Evolutionary conservation across 2,113 vertebrate species (phyloP).

Genomic region (Orthochromis malagaraziensis): DNA sequence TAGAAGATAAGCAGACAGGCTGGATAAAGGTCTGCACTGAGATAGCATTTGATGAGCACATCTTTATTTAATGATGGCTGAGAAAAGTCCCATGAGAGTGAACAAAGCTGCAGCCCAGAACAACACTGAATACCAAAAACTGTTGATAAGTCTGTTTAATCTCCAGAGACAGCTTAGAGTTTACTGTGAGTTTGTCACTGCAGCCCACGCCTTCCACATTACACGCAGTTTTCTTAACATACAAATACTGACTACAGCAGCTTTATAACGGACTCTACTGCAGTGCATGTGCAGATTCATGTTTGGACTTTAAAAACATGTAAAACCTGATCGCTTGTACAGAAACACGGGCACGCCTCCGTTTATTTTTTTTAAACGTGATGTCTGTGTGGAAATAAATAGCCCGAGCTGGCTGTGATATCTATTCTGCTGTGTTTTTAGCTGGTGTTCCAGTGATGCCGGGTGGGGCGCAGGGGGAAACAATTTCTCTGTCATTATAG

Average conservation of each 20-base stretch:
- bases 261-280: background rate
- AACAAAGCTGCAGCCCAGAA: background rate
- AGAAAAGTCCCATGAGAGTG: background rate
- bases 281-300: background rate
- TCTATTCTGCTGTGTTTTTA: background rate
- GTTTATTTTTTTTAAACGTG: constrained; percentile 39
- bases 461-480: constrained; percentile 34
- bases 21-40: background rate
- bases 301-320: background rate
- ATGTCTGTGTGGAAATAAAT: constrained; percentile 28
- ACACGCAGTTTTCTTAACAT: background rate
- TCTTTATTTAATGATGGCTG: background rate
- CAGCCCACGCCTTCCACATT: background rate
- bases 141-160: background rate
- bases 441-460: background rate
- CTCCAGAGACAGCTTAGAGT: background rate
- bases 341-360: background rate
- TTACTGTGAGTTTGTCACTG: background rate
- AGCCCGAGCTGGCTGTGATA: background rate
- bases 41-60: background rate
- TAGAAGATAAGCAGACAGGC: background rate
- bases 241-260: background rate
- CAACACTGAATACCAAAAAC: background rate
- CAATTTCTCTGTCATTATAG: constrained; percentile 50
- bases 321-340: background rate